Evolutionary conservation across 92 coral and sea anemone genomes (phyloP).

Genomic region (Epizoanthus scotinus): DNA sequence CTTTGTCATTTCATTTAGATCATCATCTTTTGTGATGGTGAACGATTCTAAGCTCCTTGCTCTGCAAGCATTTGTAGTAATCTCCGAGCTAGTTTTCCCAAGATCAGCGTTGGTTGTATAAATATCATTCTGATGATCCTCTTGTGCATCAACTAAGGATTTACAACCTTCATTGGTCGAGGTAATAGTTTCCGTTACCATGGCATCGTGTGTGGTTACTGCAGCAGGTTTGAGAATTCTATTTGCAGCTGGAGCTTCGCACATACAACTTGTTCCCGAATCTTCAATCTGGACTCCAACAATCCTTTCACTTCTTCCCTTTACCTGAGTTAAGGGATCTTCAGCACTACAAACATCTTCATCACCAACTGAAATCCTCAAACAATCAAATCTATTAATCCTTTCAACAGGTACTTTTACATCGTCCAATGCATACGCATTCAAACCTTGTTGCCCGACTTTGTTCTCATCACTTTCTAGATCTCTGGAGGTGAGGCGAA

Average conservation of each 20-base stretch:
- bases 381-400: constrained; percentile 1
- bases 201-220: background rate
- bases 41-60: background rate
- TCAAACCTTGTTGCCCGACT: background rate
- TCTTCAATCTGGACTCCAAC: background rate
- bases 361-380: background rate
- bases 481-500: constrained; percentile 38
- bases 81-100: background rate
- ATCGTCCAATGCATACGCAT: background rate
- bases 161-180: too few species aligned
- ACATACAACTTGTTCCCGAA: background rate
- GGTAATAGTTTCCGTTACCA: too few species aligned
- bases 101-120: background rate
- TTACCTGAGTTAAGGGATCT: background rate
- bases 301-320: background rate
- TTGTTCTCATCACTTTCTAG: background rate
- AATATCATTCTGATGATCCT: background rate
- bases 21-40: background rate
- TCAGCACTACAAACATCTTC: background rate
- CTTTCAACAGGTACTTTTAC: background rate
- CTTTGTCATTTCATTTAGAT: background rate
- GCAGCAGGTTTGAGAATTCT: background rate
- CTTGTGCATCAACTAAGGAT: background rate
- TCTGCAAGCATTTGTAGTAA: background rate
- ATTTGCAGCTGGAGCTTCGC: background rate